Evolutionary conservation across 1,140 invertebrate species (phyloP), one percentile per base, ranked within the genome.

Genomic region (Megalopta genalis): DNA sequence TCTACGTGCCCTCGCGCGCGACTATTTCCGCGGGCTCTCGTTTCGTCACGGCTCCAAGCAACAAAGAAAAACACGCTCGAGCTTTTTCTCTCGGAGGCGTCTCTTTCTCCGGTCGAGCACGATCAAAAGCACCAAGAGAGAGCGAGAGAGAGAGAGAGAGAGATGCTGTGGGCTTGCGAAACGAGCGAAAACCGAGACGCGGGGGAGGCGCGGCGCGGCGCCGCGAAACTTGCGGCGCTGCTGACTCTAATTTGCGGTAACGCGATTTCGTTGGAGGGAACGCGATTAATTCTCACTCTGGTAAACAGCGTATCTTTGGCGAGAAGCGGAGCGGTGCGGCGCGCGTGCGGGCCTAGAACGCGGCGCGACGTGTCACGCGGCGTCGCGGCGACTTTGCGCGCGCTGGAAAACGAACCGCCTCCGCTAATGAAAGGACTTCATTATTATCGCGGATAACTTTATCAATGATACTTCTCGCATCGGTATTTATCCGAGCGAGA

Each of bases 401-500:
- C n/a, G n/a, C n/a, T n/a, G 27, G 27, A 16, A 63, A 32, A 37
- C 60, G 60, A 63, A 16, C 49, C 60, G 27, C 16, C 14, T 9
- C 27, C 18, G 49, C 49, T 72, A 72, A 72, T 73, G 42, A 12
- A 65, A 54, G 46, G 27, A 39, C 46, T 66, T 74, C 46, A 25
- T 74, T 66, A 74, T 54, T 66, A 27, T 16, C 32, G 39, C 32
- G 32, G 72, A 66, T 67, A 32, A 67, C 63, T 67, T 32, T 42
- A 59, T 42, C 73, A 52, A 27, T 76, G 52, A 76, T 67, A 76
- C 66, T 75, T 46, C 37, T 68, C 73, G 63, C 63, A 42, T 67
- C 52, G 63, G 37, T 75, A 67, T 66, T 66, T 57, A 57, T 75
- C 62, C 46, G 52, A 59, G 63, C 49, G 73, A 79, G 67, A 83